phyloP scores from a whole-genome alignment of 2,888 invertebrate genomes.

The Steinernema carpocapsae region DNA sequence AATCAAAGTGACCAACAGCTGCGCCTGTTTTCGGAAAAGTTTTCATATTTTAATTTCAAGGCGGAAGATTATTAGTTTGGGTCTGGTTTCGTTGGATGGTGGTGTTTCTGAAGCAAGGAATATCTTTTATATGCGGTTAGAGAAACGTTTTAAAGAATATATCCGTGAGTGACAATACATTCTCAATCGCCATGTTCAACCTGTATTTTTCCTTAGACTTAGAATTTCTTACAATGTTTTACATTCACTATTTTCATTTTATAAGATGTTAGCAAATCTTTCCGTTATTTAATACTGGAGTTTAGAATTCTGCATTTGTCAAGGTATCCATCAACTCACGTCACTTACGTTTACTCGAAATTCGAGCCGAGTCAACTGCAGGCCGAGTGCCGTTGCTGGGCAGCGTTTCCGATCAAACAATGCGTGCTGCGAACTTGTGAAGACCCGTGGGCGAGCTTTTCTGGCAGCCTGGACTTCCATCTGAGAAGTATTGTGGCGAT shows the following conservation, averaged over 20 bases:
- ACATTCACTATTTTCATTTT: too few species aligned
- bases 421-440: not conserved
- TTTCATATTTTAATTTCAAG: not conserved
- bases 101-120: too few species aligned
- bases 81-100: not conserved
- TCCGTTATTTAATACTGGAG: too few species aligned
- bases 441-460: not conserved
- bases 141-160: not conserved
- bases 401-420: not conserved
- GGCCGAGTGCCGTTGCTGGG: not conserved
- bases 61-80: not conserved
- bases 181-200: not conserved
- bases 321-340: too few species aligned
- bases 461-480: not conserved
- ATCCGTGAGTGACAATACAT: not conserved
- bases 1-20: slow-evolving; percentile 5
- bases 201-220: too few species aligned
- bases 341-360: too few species aligned
- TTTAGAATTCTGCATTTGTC: too few species aligned
- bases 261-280: too few species aligned
- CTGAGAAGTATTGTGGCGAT: not conserved
- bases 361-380: not conserved
- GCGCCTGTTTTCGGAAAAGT: not conserved
- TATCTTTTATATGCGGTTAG: not conserved
- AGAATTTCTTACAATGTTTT: too few species aligned